phyloP scores from a whole-genome alignment of 1,140 invertebrate genomes.

The Drosophila sulfurigaster region DNA sequence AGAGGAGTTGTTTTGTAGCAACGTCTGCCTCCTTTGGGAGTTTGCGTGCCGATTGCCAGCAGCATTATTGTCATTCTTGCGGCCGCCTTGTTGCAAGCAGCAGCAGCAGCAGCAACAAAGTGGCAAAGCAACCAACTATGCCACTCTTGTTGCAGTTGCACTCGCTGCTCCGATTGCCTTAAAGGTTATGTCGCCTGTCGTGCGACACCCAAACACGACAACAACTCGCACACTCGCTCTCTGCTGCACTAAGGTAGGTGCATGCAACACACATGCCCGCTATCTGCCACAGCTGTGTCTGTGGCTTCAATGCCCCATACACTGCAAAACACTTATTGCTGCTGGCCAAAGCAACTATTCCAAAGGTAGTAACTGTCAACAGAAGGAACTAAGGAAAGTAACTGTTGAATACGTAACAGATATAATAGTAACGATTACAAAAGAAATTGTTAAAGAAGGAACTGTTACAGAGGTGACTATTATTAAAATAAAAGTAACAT shows the following conservation, averaged over 20 bases:
- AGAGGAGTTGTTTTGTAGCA: conserved; percentile 4
- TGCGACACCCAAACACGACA: conserved; percentile 59
- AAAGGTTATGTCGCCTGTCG: conserved; percentile 80
- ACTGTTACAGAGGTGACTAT: neutral
- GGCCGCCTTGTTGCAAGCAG: conserved; percentile 42
- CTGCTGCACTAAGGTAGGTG: conserved; percentile 3
- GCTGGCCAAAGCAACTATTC: too few relatives aligned
- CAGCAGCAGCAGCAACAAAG: neutral
- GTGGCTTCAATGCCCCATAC: conserved; percentile 12
- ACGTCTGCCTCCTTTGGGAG: conserved; percentile 34
- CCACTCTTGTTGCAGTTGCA: neutral
- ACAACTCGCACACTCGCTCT: conserved; percentile 25
- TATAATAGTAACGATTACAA: neutral
- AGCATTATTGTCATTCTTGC: conserved; percentile 74
- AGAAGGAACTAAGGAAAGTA: too few relatives aligned
- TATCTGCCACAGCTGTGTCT: neutral
- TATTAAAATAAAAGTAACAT: neutral
- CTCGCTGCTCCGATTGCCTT: conserved; percentile 56
- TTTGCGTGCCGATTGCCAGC: conserved; percentile 57
- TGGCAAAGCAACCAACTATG: too few relatives aligned
- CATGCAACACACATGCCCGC: conserved; percentile 29
- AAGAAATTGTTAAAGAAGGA: neutral
- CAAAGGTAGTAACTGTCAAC: neutral
- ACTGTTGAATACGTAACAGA: too few relatives aligned
- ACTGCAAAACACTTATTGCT: conserved; percentile 17